Evolutionary conservation across 2,888 invertebrate genomes (phyloP), one percentile per base, ranked within the genome.

Genomic region (Argyra leucocephala): DNA sequence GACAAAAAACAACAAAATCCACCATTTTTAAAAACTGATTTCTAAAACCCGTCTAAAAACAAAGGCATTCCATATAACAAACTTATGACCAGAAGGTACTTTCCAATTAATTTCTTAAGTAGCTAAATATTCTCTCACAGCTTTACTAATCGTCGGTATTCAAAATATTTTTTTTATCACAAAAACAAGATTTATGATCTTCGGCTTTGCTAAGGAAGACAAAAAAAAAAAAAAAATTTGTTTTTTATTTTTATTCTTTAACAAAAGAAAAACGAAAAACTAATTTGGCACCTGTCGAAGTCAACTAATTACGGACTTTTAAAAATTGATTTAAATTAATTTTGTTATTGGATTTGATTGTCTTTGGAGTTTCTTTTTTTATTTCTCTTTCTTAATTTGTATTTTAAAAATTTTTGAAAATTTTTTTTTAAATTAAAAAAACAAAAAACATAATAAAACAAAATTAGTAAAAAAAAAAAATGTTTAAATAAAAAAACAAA

Each of bases 101-200:
- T 2, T 48, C 2, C 48, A 48, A 37, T 37, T 37, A 37, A 37
- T 37, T 5, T 37, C 12, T 37, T 37, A 12, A 37, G 48, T 48
- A 48, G 15, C 48, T 48, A 18, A 48, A 48, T 48, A 18, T 15
- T 48, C 48, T 48, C 48, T 48, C 18, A 18, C 2, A 48, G 18
- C 48, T 48, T n/a, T n/a, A 48, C 48, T 48, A 48, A 48, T 48
- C 48, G 48, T 48, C 48, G 48, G 48, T 48, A 48, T 48, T 48
- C 48, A 48, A 48, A 48, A 48, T 18, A 48, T 18, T 48, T 48
- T 48, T 48, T 48, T 48, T 15, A 12, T 2, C 2, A 9, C 9
- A 6, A 48, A 48, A 48, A 48, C 2, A 48, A 48, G 48, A 48
- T 48, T 48, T 48, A 48, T 48, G 9, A 15, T 15, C 18, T 48